A percentile compares a stretch with the other conserved stretches of the same genome.
Conservation (phyloP, 2,888 invertebrate species). For the Campoplex nolae region DNA sequence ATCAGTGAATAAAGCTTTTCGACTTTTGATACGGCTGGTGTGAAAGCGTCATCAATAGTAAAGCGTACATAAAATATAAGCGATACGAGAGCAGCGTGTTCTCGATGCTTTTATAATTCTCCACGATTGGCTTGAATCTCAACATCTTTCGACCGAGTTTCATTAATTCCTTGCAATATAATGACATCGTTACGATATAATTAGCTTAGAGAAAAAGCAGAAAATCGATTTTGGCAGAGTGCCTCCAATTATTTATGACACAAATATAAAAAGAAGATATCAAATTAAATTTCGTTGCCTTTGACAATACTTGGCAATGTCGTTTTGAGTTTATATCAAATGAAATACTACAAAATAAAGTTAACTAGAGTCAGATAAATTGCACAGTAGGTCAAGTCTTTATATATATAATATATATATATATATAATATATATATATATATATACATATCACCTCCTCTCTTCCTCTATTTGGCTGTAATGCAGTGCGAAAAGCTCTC, state of each 20-base stretch:
- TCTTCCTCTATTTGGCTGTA: conserved; percentile 4
- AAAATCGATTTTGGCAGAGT: not conserved
- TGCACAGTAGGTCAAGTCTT: conserved; percentile 24
- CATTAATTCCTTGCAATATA: not conserved
- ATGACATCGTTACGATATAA: not conserved
- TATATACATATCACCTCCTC: not conserved
- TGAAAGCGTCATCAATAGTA: conserved; percentile 45
- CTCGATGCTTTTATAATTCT: not conserved
- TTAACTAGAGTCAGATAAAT: not conserved
- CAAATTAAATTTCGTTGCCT: too few species aligned
- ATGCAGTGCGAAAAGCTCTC: conserved; percentile 22
- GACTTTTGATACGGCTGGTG: conserved; percentile 6
- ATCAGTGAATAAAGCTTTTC: conserved; percentile 26
- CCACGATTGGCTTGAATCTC: not conserved
- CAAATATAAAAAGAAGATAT: too few species aligned
- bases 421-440: too few species aligned
- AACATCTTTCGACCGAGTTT: not conserved
- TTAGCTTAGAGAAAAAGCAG: not conserved
- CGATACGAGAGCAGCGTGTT: not conserved
- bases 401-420: not conserved
- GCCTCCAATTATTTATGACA: not conserved
- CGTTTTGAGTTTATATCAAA: not conserved
- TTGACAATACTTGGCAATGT: not conserved
- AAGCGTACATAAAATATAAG: not conserved
- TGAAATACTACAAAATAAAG: not conserved